phyloP scores from a whole-genome alignment of 1,140 invertebrate species.

The Lamellibrachia luymesi region DNA sequence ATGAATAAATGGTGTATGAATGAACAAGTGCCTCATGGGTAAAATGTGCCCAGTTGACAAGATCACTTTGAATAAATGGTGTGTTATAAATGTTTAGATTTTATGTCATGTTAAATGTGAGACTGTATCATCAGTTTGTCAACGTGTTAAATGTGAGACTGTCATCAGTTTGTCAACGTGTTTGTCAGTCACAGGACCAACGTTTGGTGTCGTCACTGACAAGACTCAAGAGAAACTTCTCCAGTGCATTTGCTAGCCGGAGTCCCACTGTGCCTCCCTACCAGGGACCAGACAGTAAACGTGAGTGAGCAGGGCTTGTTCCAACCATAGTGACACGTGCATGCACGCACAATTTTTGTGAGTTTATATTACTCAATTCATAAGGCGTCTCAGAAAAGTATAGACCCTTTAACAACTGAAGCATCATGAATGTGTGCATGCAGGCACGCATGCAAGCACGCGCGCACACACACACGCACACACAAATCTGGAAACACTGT shows the following conservation, averaged over 20 bases:
- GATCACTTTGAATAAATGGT: background rate
- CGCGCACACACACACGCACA: too few relatives aligned
- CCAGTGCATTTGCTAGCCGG: conserved; percentile 41
- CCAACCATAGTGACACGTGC: background rate
- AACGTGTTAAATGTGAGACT: background rate
- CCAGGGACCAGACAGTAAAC: background rate
- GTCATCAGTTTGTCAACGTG: background rate
- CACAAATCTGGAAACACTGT: too few relatives aligned
- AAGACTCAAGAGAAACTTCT: conserved; percentile 45
- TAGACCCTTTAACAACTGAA: too few relatives aligned
- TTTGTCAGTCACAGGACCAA: conserved; percentile 21
- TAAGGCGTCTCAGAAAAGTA: too few relatives aligned
- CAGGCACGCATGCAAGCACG: too few relatives aligned
- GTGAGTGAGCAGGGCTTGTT: background rate
- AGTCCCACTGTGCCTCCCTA: background rate
- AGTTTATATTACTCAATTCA: too few relatives aligned
- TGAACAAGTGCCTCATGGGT: too few relatives aligned
- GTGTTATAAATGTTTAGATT: background rate
- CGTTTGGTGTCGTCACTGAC: conserved; percentile 31
- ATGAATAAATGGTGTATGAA: too few relatives aligned
- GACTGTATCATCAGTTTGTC: background rate
- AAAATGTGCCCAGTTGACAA: too few relatives aligned
- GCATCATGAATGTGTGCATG: too few relatives aligned
- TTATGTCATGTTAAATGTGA: background rate
- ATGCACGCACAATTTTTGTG: too few relatives aligned